Conservation (phyloP, 2,797 vertebrate species). For the Galaxias olidus region DNA sequence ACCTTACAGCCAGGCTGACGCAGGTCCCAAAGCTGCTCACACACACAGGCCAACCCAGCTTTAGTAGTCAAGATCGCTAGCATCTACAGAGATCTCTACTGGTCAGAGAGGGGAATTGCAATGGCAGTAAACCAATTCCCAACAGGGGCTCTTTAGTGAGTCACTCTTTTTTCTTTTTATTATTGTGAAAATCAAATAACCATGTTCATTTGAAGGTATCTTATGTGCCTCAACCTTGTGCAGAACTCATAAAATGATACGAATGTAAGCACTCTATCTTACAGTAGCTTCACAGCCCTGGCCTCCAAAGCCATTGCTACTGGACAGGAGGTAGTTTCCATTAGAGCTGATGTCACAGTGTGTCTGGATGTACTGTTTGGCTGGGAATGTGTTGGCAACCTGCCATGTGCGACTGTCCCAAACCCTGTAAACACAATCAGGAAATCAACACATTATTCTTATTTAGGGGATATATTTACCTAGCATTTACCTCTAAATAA, state of each 20-base stretch:
- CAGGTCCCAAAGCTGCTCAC: conserved; percentile 90
- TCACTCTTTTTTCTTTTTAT: too few species aligned
- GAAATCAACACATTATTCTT: conserved; percentile 2
- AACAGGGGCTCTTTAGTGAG: too few species aligned
- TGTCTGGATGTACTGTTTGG: conserved; percentile 93
- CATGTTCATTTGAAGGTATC: too few species aligned
- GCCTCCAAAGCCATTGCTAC: conserved; percentile 88
- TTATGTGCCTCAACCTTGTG: too few species aligned
- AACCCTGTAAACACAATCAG: conserved; percentile 72
- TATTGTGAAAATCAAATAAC: too few species aligned
- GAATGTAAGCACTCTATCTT: conserved; percentile 46
- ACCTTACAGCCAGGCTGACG: conserved; percentile 84
- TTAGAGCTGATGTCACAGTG: conserved; percentile 88
- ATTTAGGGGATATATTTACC: too few species aligned
- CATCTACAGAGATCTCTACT: too few species aligned
- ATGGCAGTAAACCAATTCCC: too few species aligned
- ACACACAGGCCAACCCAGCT: neutral
- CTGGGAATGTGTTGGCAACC: conserved; percentile 86
- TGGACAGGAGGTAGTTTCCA: conserved; percentile 83
- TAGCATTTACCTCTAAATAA: too few species aligned
- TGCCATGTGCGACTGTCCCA: conserved; percentile 92
- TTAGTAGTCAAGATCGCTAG: too few species aligned
- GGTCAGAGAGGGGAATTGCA: too few species aligned
- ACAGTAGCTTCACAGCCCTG: conserved; percentile 95
- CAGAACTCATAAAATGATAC: neutral